Evolutionary conservation across 2,113 vertebrate species (phyloP), one percentile per base, ranked within the genome.

Genomic region (Leucopsar rothschildi): DNA sequence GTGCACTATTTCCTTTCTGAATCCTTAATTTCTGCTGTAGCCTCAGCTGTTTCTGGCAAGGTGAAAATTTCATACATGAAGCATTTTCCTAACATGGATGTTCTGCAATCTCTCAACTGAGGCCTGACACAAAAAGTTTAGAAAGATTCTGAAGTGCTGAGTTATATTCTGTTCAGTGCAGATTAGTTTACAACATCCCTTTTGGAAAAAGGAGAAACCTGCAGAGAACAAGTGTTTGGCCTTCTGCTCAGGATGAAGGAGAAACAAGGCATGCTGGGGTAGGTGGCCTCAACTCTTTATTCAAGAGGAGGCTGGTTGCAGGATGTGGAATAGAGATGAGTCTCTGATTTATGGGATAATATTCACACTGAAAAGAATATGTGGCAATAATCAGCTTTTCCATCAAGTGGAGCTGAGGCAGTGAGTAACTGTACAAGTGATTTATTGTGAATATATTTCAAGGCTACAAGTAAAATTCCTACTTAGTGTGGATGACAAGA

Each of bases 201-300:
- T 63, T 24, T 40, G 28, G n/a, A 25, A 44, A 75, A 65, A 42
- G 40, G 59, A 90, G n/a, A 59, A 61, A 73, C 12, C 12, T 80
- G 44, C 52, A 92, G 47, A 60, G 75, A 94, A 49, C 15, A 52
- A 64, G 12, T 68, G 27, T 79, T 57, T 57, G 69, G 96, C 91
- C 86, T 93, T 95, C 86, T 97, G 96, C 94, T 95, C 94, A 96
- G 95, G 95, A 93, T 96, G 95, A 95, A 95, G 86, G 95, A 95
- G 73, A 91, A 94, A 78, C 76, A 92, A 47, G 40, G 92, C 92
- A 96, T 86, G 94, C 88, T 66, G 64, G 52, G 44, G 33, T 37
- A 64, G 40, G 57, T 22, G 52, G 77, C 77, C 88, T 89, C 91
- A 89, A 56, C 95, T 90, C 63, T 82, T 71, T 55, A 77, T 50